These are phyloP conservation scores for Nymphalis io DNA, from an alignment of 1,140 invertebrate genomes.

Conservation along the genomic window DNA sequence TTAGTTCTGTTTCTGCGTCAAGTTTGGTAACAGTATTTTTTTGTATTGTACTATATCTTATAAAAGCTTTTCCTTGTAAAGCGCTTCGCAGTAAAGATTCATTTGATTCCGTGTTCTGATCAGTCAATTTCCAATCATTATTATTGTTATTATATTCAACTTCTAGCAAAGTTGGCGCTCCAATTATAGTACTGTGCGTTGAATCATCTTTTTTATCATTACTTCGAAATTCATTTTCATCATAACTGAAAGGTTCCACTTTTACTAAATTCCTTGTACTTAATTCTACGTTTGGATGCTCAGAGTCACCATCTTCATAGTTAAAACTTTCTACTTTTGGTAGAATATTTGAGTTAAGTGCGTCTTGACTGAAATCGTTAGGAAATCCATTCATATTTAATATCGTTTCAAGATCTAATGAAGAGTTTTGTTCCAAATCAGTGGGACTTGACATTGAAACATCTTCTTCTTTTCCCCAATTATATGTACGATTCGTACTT, in stretches of 20 bases:
- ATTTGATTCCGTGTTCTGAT: conserved; percentile 85
- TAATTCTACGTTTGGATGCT: conserved; percentile 83
- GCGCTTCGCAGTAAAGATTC: conserved; percentile 90
- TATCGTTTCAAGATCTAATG: conserved; percentile 84
- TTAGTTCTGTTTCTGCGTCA: conserved; percentile 64
- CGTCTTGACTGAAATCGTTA: conserved; percentile 78
- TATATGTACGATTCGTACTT: conserved; percentile 64
- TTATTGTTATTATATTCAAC: conserved; percentile 86
- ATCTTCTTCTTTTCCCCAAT: conserved; percentile 80
- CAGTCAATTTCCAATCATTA: conserved; percentile 89
- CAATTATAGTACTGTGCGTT: conserved; percentile 68
- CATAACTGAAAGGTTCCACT: conserved; percentile 84
- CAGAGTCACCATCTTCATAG: conserved; percentile 83
- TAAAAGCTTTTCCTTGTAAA: conserved; percentile 86
- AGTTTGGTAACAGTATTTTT: conserved; percentile 67
- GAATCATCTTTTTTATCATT: conserved; percentile 84
- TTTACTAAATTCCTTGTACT: conserved; percentile 83
- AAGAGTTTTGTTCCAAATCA: conserved; percentile 81
- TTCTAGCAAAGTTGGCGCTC: conserved; percentile 78
- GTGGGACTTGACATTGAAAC: conserved; percentile 82
- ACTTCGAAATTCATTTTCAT: conserved; percentile 85
- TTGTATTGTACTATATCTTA: conserved; percentile 81
- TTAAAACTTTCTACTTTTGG: conserved; percentile 83
- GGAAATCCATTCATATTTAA: conserved; percentile 83
- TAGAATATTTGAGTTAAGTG: conserved; percentile 58